Percentiles rank a stretch among this genome's conserved stretches.
phyloP scores from a whole-genome alignment of 2,888 invertebrate species.

The Phalangium opilio region DNA sequence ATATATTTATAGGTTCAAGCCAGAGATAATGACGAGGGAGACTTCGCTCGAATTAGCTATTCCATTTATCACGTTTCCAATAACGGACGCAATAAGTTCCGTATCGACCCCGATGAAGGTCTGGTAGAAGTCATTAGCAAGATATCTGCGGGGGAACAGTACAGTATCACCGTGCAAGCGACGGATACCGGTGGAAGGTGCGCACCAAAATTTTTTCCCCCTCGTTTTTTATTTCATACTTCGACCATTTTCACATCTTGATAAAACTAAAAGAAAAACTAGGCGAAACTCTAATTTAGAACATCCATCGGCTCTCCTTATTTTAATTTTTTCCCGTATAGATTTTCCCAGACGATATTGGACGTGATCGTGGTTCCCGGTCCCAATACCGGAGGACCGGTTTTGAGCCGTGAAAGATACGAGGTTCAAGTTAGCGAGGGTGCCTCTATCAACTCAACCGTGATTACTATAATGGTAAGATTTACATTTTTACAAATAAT shows the following conservation, averaged over 20 bases:
- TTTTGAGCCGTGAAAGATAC: constrained; percentile 56
- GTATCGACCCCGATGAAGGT: constrained; percentile 62
- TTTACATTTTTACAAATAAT: background rate
- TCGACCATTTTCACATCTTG: too few relatives aligned
- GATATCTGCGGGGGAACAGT: constrained; percentile 69
- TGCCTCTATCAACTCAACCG: constrained; percentile 45
- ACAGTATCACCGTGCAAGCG: constrained; percentile 67
- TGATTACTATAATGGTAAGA: constrained; percentile 24
- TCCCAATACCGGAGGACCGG: constrained; percentile 61
- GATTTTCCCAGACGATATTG: constrained; percentile 58
- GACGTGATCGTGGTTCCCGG: constrained; percentile 71
- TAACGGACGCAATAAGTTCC: constrained; percentile 70
- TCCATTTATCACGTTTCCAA: constrained; percentile 80
- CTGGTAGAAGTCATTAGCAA: constrained; percentile 56
- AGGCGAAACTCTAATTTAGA: background rate
- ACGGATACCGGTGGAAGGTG: constrained; percentile 18
- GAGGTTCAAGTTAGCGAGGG: constrained; percentile 79
- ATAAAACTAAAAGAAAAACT: too few relatives aligned
- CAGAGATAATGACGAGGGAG: constrained; percentile 67
- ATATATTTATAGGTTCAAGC: constrained; percentile 47
- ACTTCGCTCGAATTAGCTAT: constrained; percentile 65
- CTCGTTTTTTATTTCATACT: too few relatives aligned
- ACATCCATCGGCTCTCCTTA: background rate
- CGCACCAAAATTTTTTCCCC: constrained; percentile 1
- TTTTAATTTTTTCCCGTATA: background rate